Evolutionary conservation across 2,113 vertebrate species (phyloP), one percentile per base, ranked within the genome.

Genomic region (Passerina amoena): DNA sequence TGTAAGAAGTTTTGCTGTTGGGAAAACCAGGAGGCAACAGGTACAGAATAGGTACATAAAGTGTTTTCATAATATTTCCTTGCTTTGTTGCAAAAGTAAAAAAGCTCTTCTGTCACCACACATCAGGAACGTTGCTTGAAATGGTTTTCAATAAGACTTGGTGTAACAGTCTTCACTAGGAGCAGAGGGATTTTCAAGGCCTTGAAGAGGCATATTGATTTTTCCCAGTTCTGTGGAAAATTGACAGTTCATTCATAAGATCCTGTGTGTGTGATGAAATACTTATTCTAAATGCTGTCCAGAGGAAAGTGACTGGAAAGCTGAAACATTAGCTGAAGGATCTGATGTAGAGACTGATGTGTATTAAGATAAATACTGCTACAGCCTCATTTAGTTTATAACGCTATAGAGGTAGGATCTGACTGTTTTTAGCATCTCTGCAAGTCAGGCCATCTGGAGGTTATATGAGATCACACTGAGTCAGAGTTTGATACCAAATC

Each of bases 201-300:
- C 93, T 93, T 60, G 76, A 96, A 95, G 90, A 97, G 27, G 57
- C 80, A 66, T 91, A 97, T 88, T 92, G 96, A 97, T 98, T 97
- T 94, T 96, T 78, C 86, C 76, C 73, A 40, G 72, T 92, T 95
- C 88, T 94, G 91, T 92, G 79, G 68, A 78, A 97, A 97, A 97
- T 77, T 96, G 80, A 95, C 95, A 94, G 93, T 94, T 97, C 95
- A 96, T 97, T 97, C 93, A 90, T 83, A 93, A 97, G 90, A 82
- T 92, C 72, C 89, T 94, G 76, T 79, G 53, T 71, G 77, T 88
- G 38, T 86, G 87, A 88, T 76, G 73, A 95, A 96, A 96, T 86
- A 89, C 83, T 94, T 92, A 94, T 47, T 97, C 76, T 96, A 93
- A 97, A 97, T 70, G 77, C 69, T 95, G 82, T 86, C 96, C 90